Base-by-base conservation (phyloP, 2,888 invertebrate genomes). In the Lithophane leautieri region DNA sequence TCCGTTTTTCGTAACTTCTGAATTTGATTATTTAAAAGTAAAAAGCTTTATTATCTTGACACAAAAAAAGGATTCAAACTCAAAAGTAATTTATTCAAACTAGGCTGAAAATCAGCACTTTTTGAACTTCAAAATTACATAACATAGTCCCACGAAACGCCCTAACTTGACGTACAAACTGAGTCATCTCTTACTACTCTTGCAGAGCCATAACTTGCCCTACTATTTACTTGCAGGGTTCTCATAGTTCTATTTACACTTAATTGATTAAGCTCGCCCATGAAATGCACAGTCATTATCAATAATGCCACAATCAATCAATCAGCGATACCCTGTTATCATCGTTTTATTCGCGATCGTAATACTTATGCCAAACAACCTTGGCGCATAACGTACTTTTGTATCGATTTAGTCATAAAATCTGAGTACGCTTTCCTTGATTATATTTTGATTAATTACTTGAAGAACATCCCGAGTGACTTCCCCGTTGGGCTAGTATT, bases 241-340 rank as follows among this genome's bases (percentile, higher is more conserved):
- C 28, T 19, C 52, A 67, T 40, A 40, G n/a, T 75, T 68, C 58
- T 79, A 65, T 58, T 47, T 70, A 34, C 62, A 78, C 40, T 50
- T 14, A n/a, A 63, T 63, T 63, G 61, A 73, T 47, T 63, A 47
- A 9, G 40, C 6, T 54, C 47, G 8, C 47, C 42, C 28, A 54
- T 61, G 76, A 81, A 69, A 61, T 34, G 60, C 69, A 19, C 11
- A 14, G 54, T 69, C 76, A 69, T 65, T 61, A 25, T 70, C 76
- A 69, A 66, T 81, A 58, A 74, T 50, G 14, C 25, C 22, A 54
- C 65, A 66, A 60, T 81, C 81, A 79, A 81, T 81, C 68, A 79
- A 69, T 69, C 60, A 58, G 16, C 63, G n/a, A 1, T 74, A 69
- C 11, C 40, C n/a, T 67, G 16, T 58, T 34, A 69, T 76, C 76